Base-by-base conservation (phyloP, 1,140 invertebrate species). In the Brachionus koreanus region DNA sequence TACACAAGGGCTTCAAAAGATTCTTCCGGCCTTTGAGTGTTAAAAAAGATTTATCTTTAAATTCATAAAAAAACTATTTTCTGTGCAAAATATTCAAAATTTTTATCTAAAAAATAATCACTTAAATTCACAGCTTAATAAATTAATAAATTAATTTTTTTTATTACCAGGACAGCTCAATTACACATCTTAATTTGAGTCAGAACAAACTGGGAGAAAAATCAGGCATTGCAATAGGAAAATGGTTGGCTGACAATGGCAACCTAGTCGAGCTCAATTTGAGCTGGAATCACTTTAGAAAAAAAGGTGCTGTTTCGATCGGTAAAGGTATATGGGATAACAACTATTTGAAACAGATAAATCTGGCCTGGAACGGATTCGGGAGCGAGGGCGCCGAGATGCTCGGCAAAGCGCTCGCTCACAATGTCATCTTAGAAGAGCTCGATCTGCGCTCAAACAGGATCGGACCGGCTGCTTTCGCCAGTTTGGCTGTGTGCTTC, bases 261-360 rank as follows among this genome's bases (percentile, higher is more conserved):
- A 86, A 85, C 37, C 81, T 89, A 19, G 86, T 88, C 61, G 83
- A 85, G 37, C 72, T 89, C 6, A 87, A 89, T 83, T 83, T 89
- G 12, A 88, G 87, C 81, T 88, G 88, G 87, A 89, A 89, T 83
- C 85, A 86, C 46, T 84, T 89, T 37, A 84, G 87, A 57, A 84
- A 85, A 37, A 83, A 83, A 52, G 88, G 87, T 9, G 87, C 87
- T 19, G 83, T 87, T 6, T 84, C 85, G 6, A 85, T 89, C 46
- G 86, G 86, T 10, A 86, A 86, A 81, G 88, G 88, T n/a, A 83
- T 89, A 6, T 86, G 61, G 76, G 76, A 79, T 42, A 79, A 79
- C 29, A 79, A 79, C 19, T 37, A 79, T 37, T 65, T 79, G 19
- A 19, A 29, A 29, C 29, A 61, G 57, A 61, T 79, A 23, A 79